phyloP scores from a whole-genome alignment of 53 echinoderm and acorn worm genomes.

The Echinarachnius parma region DNA sequence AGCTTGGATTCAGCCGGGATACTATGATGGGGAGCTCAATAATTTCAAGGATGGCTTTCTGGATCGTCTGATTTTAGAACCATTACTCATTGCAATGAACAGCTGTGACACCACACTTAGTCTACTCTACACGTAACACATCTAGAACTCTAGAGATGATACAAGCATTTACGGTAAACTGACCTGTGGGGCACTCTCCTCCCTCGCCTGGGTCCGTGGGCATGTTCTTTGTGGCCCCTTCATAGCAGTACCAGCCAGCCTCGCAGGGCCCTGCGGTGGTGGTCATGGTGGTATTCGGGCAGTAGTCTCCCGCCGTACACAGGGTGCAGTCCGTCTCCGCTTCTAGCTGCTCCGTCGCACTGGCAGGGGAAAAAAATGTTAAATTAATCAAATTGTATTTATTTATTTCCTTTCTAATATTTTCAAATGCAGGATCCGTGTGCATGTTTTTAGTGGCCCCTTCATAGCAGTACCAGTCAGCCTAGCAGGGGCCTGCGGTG shows the following conservation, averaged over 20 bases:
- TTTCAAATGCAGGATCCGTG: conserved; percentile 29
- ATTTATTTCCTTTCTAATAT: too few relatives aligned
- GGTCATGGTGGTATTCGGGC: conserved; percentile 69
- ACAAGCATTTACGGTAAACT: too few relatives aligned
- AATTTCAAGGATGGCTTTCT: too few relatives aligned
- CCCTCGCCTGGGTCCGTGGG: conserved; percentile 67
- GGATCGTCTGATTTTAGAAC: too few relatives aligned
- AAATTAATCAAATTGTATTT: too few relatives aligned
- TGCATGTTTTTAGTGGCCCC: conserved; percentile 70
- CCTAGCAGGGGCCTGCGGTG: conserved; percentile 56
- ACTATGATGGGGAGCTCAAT: too few relatives aligned
- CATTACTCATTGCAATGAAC: too few relatives aligned
- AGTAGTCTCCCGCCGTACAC: conserved; percentile 78
- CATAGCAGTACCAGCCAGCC: conserved; percentile 74
- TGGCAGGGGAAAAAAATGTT: too few relatives aligned
- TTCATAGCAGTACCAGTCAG: conserved; percentile 72
- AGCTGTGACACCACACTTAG: too few relatives aligned
- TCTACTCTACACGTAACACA: too few relatives aligned
- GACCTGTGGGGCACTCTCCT: conserved; percentile 86
- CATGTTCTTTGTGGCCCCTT: conserved; percentile 61
- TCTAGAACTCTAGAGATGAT: too few relatives aligned
- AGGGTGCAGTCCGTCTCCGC: conserved; percentile 62
- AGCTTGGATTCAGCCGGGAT: too few relatives aligned
- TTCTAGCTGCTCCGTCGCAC: conserved; percentile 58
- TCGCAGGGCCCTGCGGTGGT: conserved; percentile 55